These are phyloP conservation scores for Gasterosteus aculeatus DNA, from an alignment of 2,113 vertebrate species.

Conservation along the genomic window DNA sequence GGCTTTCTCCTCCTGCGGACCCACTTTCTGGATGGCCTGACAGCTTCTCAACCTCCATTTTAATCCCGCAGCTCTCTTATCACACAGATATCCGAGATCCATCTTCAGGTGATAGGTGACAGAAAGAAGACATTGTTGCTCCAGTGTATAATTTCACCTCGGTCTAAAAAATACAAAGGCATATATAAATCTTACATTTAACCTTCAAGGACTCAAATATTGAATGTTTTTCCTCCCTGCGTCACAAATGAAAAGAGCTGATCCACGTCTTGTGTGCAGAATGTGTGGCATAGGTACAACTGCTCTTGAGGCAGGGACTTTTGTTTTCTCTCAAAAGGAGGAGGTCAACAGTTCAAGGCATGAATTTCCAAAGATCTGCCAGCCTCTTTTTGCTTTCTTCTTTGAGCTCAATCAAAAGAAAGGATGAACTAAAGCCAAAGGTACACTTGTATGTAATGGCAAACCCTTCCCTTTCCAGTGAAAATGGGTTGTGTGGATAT, in stretches of 20 bases:
- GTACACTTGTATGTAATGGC: slow-evolving; percentile 34
- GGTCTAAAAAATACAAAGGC: slow-evolving; percentile 26
- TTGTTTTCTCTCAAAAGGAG: slow-evolving; percentile 31
- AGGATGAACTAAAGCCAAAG: slow-evolving; percentile 36
- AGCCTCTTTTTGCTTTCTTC: slow-evolving; percentile 34
- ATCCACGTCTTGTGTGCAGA: slow-evolving; percentile 42
- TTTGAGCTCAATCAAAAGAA: slow-evolving; percentile 52
- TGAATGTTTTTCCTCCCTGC: slow-evolving; percentile 45
- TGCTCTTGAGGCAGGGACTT: slow-evolving; percentile 31
- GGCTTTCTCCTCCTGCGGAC: slow-evolving; percentile 36
- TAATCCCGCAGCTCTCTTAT: slow-evolving; percentile 19
- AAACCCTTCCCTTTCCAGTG: slow-evolving; percentile 23
- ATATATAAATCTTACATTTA: slow-evolving; percentile 50
- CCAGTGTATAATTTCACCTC: slow-evolving; percentile 12
- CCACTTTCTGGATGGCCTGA: slow-evolving; percentile 14
- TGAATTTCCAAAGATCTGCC: slow-evolving; percentile 29
- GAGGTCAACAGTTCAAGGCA: slow-evolving; percentile 46
- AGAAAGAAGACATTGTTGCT: slow-evolving; percentile 36
- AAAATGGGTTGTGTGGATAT: slow-evolving; percentile 26
- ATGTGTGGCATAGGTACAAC: slow-evolving; percentile 33
- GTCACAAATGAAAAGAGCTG: slow-evolving; percentile 45
- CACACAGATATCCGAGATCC: not conserved
- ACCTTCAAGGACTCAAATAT: slow-evolving; percentile 47
- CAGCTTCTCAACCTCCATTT: slow-evolving; percentile 37
- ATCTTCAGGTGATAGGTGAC: slow-evolving; percentile 20